These are phyloP conservation scores for Paracyclopina nana DNA, from an alignment of 1,140 invertebrate species.

Conservation along the genomic window DNA sequence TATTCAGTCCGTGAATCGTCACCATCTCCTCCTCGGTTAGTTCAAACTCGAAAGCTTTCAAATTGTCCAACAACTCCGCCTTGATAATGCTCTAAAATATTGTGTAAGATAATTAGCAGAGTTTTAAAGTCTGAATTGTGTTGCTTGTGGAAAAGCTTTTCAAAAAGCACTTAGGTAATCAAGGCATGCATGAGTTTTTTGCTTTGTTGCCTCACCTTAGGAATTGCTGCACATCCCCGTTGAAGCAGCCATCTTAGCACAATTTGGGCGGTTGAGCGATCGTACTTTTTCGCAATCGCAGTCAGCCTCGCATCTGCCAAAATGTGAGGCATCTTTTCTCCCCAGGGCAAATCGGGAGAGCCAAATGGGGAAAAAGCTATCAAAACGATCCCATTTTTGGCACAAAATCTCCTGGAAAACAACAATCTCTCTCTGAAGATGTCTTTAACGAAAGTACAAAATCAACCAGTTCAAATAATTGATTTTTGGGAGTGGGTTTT, in stretches of 20 bases:
- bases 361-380: background rate
- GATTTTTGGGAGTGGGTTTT: background rate
- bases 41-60: background rate
- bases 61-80: background rate
- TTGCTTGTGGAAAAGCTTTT: background rate
- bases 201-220: background rate
- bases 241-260: background rate
- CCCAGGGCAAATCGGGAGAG: slow-evolving; percentile 5
- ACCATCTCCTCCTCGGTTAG: background rate
- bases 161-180: background rate
- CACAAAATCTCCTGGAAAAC: background rate
- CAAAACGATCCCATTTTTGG: background rate
- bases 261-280: background rate
- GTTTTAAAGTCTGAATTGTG: background rate
- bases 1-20: background rate
- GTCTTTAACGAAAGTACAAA: background rate
- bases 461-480: background rate
- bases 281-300: background rate
- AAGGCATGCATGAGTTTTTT: background rate
- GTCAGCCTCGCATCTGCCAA: background rate
- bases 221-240: background rate
- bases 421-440: background rate
- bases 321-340: slow-evolving; percentile 6
- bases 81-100: background rate
- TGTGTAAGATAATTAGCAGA: background rate